Evolutionary conservation across 2,888 invertebrate species (phyloP).

Genomic region (Tetragnatha montana): DNA sequence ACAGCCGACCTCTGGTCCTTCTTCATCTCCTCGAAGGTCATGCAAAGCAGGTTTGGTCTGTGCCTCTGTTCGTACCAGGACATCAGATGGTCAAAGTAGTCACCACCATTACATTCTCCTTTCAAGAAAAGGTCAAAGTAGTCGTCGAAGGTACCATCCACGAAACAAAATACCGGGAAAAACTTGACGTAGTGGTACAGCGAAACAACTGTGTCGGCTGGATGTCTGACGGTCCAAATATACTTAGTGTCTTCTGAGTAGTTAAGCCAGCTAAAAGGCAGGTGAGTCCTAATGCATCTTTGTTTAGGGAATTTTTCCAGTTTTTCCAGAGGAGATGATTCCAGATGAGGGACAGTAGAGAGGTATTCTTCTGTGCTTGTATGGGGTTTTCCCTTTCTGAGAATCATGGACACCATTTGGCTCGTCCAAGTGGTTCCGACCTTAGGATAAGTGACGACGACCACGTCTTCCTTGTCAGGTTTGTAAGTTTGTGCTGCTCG

Average conservation of each 20-base stretch:
- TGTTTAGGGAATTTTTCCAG: conserved; percentile 26
- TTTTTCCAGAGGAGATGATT: not conserved
- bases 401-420: conserved; percentile 35
- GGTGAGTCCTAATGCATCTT: conserved; percentile 73
- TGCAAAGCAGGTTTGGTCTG: conserved; percentile 74
- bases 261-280: conserved; percentile 72
- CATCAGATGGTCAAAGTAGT: conserved; percentile 70
- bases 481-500: conserved; percentile 21
- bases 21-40: conserved; percentile 77
- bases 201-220: conserved; percentile 77
- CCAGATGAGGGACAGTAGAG: conserved; percentile 23
- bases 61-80: conserved; percentile 70
- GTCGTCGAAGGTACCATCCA: conserved; percentile 74
- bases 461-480: conserved; percentile 15
- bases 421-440: conserved; percentile 59
- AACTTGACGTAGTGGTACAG: conserved; percentile 75
- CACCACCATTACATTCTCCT: conserved; percentile 74
- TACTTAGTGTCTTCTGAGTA: conserved; percentile 66
- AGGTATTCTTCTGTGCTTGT: conserved; percentile 17
- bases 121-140: conserved; percentile 76
- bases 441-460: conserved; percentile 57
- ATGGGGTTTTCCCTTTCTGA: conserved; percentile 26
- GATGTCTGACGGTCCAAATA: conserved; percentile 77
- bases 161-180: conserved; percentile 39
- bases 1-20: conserved; percentile 68